phyloP scores from a whole-genome alignment of 2,888 invertebrate species.

The Smittia aterrima region DNA sequence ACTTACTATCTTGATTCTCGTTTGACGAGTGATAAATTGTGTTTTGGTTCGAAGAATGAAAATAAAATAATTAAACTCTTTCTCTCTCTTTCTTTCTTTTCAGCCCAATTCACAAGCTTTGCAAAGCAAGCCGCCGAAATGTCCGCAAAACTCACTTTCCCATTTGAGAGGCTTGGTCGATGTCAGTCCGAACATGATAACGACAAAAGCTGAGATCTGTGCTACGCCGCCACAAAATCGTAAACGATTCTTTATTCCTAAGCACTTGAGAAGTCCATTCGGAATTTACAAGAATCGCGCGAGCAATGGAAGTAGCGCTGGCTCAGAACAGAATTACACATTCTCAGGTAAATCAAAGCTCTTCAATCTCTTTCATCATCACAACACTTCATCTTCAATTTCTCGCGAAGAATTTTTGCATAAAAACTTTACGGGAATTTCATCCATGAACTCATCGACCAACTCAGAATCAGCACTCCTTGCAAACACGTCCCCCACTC shows the following conservation, averaged over 20 bases:
- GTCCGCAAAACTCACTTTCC: conserved; percentile 35
- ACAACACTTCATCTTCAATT: background rate
- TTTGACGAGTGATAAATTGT: conserved; percentile 31
- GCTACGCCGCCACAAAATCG: conserved; percentile 77
- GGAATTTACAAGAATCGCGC: conserved; percentile 48
- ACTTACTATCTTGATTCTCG: conserved; percentile 35
- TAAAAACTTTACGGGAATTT: conserved; percentile 40
- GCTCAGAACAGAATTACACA: conserved; percentile 63
- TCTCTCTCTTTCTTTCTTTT: conserved; percentile 41
- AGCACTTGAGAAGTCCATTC: conserved; percentile 76
- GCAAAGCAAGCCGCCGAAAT: conserved; percentile 33
- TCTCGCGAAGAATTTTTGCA: conserved; percentile 30
- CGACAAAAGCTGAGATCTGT: conserved; percentile 59
- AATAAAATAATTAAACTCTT: background rate
- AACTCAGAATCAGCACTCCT: conserved; percentile 51
- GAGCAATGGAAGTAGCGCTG: conserved; percentile 46
- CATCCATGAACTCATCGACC: conserved; percentile 51
- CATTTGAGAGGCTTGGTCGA: conserved; percentile 44
- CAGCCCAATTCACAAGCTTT: conserved; percentile 50
- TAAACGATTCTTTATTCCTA: conserved; percentile 79
- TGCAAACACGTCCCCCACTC: conserved; percentile 3
- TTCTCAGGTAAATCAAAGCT: conserved; percentile 62
- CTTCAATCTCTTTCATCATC: background rate
- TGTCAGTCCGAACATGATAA: conserved; percentile 55
- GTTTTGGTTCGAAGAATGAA: conserved; percentile 3